These are phyloP conservation scores for Arvicanthis niloticus DNA, from an alignment of 2,113 vertebrate genomes.

Conservation along the genomic window DNA sequence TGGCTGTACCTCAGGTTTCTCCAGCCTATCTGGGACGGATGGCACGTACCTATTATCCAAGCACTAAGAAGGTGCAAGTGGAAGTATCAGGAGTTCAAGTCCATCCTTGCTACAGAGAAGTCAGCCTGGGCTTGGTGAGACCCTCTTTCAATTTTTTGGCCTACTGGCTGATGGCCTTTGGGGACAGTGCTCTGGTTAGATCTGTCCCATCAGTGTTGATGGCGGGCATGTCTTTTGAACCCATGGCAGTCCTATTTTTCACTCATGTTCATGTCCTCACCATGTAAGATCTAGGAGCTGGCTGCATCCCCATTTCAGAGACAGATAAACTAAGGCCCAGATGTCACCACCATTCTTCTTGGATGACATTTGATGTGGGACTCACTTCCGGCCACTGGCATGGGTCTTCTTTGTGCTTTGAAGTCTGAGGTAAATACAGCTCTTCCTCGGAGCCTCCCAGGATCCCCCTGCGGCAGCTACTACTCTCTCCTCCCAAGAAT, in stretches of 20 bases:
- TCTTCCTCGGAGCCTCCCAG: background rate
- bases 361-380: background rate
- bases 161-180: background rate
- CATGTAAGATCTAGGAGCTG: background rate
- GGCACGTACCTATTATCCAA: background rate
- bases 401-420: background rate
- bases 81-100: background rate
- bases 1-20: background rate
- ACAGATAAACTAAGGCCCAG: background rate
- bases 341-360: constrained; percentile 44
- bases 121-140: background rate
- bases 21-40: background rate
- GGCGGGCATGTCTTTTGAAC: background rate
- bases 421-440: background rate
- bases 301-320: constrained; percentile 51
- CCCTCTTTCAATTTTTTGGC: background rate
- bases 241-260: background rate
- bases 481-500: no score
- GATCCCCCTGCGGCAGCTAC: background rate
- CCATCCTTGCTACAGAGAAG: background rate
- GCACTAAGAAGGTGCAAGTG: background rate
- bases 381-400: no score
- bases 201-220: background rate
- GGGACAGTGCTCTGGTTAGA: background rate
- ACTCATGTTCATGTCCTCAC: background rate